A percentile compares a stretch with the other conserved stretches of the same genome.
Evolutionary conservation across 2,888 invertebrate genomes (phyloP).

Genomic region (Apodemia hepburni): DNA sequence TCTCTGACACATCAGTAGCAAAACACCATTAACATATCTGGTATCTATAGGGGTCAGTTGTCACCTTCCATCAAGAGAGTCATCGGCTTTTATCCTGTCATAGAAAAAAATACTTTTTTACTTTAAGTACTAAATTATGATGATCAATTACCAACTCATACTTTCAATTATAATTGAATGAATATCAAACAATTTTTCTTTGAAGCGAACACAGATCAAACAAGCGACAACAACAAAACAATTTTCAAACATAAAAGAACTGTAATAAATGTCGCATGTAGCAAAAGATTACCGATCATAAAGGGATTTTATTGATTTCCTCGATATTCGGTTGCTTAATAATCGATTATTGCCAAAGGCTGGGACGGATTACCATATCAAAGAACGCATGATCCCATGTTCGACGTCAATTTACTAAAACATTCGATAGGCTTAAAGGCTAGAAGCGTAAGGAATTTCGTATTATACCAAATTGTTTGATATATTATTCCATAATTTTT

Average conservation of each 20-base stretch:
- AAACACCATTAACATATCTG: too few species aligned
- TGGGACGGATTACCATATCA: conserved; percentile 71
- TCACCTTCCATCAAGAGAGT: too few species aligned
- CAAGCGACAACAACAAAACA: too few species aligned
- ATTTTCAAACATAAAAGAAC: not conserved
- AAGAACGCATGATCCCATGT: conserved; percentile 67
- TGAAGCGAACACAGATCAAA: too few species aligned
- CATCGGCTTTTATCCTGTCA: too few species aligned
- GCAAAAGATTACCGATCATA: conserved; percentile 16
- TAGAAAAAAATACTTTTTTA: too few species aligned
- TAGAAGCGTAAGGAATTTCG: conserved; percentile 42
- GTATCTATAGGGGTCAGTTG: too few species aligned
- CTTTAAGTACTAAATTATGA: too few species aligned
- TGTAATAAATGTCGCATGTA: conserved; percentile 5
- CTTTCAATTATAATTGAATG: too few species aligned
- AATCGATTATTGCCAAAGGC: conserved; percentile 69
- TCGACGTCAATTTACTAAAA: conserved; percentile 65
- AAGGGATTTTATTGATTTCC: conserved; percentile 50
- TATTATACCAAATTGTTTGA: conserved; percentile 32
- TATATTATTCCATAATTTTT: conserved; percentile 9
- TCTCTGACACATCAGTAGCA: too few species aligned
- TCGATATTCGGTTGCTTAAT: conserved; percentile 69
- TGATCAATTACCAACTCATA: too few species aligned
- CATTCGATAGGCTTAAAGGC: conserved; percentile 46
- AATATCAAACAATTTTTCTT: too few species aligned